These are phyloP conservation scores for Pyrocoelia pectoralis DNA, from an alignment of 2,888 invertebrate species.

Conservation along the genomic window DNA sequence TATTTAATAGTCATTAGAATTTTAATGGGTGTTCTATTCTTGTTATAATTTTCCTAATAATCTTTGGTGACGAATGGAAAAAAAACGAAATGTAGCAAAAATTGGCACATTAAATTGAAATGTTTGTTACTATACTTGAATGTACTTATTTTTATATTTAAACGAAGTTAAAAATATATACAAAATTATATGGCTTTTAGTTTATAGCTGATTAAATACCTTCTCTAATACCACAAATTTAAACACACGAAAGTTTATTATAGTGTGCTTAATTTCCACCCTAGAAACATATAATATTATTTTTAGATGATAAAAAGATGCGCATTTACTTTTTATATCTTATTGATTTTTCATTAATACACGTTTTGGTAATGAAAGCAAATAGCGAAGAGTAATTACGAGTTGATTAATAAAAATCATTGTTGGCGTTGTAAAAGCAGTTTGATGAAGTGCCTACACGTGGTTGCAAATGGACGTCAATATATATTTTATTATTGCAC, in stretches of 20 bases:
- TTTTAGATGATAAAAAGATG: not conserved
- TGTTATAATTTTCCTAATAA: too few relatives aligned
- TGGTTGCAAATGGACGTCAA: too few relatives aligned
- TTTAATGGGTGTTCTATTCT: not conserved
- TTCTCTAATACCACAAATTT: not conserved
- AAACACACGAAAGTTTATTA: not conserved
- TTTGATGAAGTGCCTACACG: too few relatives aligned
- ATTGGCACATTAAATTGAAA: not conserved
- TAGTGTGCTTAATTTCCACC: not conserved
- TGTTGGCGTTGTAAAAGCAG: too few relatives aligned
- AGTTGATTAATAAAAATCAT: not conserved
- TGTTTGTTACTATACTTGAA: constrained; percentile 1
- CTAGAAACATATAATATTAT: not conserved
- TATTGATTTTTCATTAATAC: not conserved
- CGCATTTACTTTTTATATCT: not conserved
- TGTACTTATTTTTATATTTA: constrained; percentile 11
- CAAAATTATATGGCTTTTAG: not conserved
- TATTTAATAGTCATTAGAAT: not conserved
- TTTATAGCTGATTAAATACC: not conserved
- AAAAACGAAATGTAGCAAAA: not conserved
- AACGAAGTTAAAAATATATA: constrained; percentile 3
- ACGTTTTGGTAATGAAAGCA: not conserved
- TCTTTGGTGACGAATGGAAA: not conserved
- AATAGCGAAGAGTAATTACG: not conserved
- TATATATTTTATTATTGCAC: too few relatives aligned